These are phyloP conservation scores for Tiliacea citrago DNA, from an alignment of 2,888 invertebrate genomes.

Conservation along the genomic window DNA sequence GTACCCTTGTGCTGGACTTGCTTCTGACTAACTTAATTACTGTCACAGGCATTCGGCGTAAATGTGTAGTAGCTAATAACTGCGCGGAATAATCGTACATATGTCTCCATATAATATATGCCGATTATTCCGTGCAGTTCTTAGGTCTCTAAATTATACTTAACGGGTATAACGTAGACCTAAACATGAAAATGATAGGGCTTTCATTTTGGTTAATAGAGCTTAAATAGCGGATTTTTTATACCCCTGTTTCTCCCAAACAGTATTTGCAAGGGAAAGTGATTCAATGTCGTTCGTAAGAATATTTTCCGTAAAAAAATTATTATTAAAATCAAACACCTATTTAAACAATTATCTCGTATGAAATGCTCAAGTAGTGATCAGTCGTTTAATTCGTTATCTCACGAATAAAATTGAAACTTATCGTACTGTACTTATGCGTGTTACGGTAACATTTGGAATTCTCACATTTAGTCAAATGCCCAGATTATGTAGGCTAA, in stretches of 20 bases:
- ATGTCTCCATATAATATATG: no score
- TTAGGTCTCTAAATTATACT: no score
- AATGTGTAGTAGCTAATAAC: conserved; percentile 2
- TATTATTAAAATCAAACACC: neutral
- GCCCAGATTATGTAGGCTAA: conserved; percentile 33
- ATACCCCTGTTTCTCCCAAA: neutral
- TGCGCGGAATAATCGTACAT: neutral
- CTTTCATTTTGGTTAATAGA: neutral
- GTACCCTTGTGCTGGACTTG: neutral
- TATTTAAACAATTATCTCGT: neutral
- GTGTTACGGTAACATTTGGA: conserved; percentile 50
- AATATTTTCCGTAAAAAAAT: neutral
- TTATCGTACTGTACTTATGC: conserved; percentile 5
- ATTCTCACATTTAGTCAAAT: conserved; percentile 59
- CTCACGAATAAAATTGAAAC: no score
- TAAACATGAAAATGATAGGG: neutral
- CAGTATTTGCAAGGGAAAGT: neutral
- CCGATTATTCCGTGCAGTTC: no score
- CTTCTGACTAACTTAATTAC: conserved; percentile 7
- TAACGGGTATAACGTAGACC: no score
- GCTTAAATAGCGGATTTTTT: neutral
- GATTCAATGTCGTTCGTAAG: neutral
- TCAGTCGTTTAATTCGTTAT: neutral
- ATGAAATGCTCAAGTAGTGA: neutral
- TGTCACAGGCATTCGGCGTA: neutral